Percentiles rank a stretch among this genome's conserved stretches.
Conservation (phyloP, 2,113 vertebrate genomes). For the Murina feae region DNA sequence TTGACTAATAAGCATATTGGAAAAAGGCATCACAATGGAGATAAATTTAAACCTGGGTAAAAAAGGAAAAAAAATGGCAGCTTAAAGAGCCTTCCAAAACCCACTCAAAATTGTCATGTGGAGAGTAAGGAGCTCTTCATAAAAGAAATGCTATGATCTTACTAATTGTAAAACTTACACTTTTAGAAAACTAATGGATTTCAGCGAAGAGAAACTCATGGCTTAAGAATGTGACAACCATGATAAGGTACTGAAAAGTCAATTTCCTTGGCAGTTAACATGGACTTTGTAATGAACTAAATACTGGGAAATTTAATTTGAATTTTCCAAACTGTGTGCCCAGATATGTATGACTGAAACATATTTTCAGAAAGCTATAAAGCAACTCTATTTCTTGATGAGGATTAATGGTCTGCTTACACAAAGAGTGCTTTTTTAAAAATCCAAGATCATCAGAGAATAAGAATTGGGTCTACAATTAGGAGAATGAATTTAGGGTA, state of each 20-base stretch:
- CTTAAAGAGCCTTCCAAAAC: not conserved
- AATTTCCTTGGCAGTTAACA: slow-evolving; percentile 46
- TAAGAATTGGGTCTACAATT: not conserved
- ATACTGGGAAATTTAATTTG: slow-evolving; percentile 74
- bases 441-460: not conserved
- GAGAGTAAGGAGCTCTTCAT: slow-evolving; percentile 35
- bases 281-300: slow-evolving; percentile 68
- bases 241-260: slow-evolving; percentile 62
- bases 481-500: not conserved
- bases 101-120: not conserved
- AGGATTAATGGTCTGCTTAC: not conserved
- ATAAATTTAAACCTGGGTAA: not conserved
- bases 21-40: not conserved
- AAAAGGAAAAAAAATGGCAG: not conserved
- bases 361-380: slow-evolving; percentile 63
- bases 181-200: slow-evolving; percentile 45
- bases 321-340: slow-evolving; percentile 73
- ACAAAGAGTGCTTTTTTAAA: not conserved
- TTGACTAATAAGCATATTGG: not conserved
- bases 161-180: slow-evolving; percentile 36
- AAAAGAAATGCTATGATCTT: slow-evolving; percentile 33
- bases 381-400: slow-evolving; percentile 43
- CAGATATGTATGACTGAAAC: slow-evolving; percentile 67
- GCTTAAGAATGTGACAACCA: slow-evolving; percentile 52
- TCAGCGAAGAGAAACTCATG: slow-evolving; percentile 49